These are phyloP conservation scores for Drosophila watanabei DNA, from an alignment of 1,140 invertebrate genomes.

Conservation along the genomic window DNA sequence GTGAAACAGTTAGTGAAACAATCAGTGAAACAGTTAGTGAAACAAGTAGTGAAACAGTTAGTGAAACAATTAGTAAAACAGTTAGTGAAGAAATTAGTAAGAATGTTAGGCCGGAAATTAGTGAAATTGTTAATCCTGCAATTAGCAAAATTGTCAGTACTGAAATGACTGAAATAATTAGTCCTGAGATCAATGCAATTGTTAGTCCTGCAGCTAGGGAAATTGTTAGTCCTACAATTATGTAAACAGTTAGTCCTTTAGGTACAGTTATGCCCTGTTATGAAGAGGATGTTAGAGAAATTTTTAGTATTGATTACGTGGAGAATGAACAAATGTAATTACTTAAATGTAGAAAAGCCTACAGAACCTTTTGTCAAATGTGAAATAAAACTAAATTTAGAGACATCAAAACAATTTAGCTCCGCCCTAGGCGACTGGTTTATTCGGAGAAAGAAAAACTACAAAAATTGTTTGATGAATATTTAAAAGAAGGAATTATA, in stretches of 20 bases:
- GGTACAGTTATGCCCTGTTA: not conserved
- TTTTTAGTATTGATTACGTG: not conserved
- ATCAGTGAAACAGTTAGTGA: no score
- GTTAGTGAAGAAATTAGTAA: no score
- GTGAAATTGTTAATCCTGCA: no score
- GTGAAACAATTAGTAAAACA: no score
- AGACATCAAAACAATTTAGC: not conserved
- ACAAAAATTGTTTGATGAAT: slow-evolving; percentile 6
- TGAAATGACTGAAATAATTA: not conserved
- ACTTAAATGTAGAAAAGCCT: not conserved
- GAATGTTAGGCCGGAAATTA: no score
- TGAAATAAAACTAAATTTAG: not conserved
- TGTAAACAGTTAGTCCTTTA: no score
- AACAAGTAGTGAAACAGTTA: no score
- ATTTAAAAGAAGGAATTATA: no score
- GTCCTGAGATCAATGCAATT: not conserved
- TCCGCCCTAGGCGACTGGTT: not conserved
- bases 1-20: no score
- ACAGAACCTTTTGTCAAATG: not conserved
- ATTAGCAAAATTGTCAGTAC: no score
- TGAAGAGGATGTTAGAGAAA: not conserved
- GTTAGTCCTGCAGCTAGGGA: not conserved
- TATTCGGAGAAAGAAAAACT: not conserved
- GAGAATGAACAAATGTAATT: no score
- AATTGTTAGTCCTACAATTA: not conserved